phyloP scores from a whole-genome alignment of 2,113 vertebrate species.

The Saccopteryx bilineata region DNA sequence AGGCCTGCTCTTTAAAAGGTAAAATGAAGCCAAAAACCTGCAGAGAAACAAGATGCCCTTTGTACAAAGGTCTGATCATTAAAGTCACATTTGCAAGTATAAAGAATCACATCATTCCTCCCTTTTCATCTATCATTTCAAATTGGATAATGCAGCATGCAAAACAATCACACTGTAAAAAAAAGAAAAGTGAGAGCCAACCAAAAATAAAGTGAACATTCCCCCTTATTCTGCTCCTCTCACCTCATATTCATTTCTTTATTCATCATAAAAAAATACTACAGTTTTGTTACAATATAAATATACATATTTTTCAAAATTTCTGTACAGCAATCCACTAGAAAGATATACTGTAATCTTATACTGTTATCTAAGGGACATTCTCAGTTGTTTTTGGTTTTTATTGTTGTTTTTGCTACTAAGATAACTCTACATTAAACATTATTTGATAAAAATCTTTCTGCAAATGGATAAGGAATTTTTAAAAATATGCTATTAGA shows the following conservation, averaged over 20 bases:
- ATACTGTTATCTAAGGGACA: background rate
- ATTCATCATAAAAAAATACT: background rate
- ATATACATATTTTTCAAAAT: background rate
- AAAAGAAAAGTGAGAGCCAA: background rate
- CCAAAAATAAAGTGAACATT: background rate
- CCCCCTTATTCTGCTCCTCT: background rate
- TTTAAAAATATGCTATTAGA: background rate
- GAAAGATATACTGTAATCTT: background rate
- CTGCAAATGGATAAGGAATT: background rate
- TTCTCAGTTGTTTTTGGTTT: background rate
- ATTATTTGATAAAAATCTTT: background rate
- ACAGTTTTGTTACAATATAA: background rate
- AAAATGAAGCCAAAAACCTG: background rate
- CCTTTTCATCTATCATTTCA: slow-evolving; percentile 32
- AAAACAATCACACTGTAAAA: background rate
- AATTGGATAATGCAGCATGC: background rate
- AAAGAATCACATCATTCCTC: background rate
- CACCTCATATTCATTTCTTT: background rate
- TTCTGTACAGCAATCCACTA: background rate
- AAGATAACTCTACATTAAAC: background rate
- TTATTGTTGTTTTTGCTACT: background rate
- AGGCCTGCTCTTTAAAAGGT: background rate
- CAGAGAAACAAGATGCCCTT: background rate
- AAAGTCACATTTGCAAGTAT: background rate
- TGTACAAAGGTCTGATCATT: background rate